Evolutionary conservation across 2,888 invertebrate species (phyloP).

Genomic region (Noctua janthina): DNA sequence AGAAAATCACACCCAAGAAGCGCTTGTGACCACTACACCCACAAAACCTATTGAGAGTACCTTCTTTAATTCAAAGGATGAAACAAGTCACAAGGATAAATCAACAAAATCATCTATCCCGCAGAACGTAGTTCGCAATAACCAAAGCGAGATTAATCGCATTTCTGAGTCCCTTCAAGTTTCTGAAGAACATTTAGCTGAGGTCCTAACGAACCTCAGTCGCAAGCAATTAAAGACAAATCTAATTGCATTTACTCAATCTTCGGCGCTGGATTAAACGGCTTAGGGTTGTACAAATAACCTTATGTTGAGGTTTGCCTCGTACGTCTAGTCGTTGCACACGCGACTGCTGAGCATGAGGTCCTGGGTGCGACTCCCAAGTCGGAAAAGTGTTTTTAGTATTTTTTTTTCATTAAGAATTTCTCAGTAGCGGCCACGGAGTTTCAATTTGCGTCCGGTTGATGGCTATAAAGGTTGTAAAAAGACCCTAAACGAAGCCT

Average conservation of each 20-base stretch:
- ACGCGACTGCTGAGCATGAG: neutral
- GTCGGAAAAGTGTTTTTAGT: neutral
- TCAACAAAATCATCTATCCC: neutral
- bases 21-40: no score
- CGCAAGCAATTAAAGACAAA: slow-evolving; percentile 60
- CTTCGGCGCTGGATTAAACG: slow-evolving; percentile 55
- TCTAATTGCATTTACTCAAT: slow-evolving; percentile 66
- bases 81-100: slow-evolving; percentile 1
- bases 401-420: neutral
- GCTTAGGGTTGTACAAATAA: slow-evolving; percentile 50
- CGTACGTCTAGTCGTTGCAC: neutral
- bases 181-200: slow-evolving; percentile 41
- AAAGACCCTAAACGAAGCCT: no score
- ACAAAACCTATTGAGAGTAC: neutral
- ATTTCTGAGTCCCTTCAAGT: slow-evolving; percentile 35
- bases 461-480: neutral
- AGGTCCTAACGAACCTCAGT: slow-evolving; percentile 48
- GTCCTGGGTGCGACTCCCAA: neutral
- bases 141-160: slow-evolving; percentile 38
- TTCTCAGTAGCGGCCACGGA: neutral
- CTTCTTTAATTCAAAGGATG: neutral
- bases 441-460: neutral
- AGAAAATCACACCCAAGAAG: no score
- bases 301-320: neutral
- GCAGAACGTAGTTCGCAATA: slow-evolving; percentile 26